phyloP scores from a whole-genome alignment of 2,888 invertebrate genomes.

The Chloromyia formosa region DNA sequence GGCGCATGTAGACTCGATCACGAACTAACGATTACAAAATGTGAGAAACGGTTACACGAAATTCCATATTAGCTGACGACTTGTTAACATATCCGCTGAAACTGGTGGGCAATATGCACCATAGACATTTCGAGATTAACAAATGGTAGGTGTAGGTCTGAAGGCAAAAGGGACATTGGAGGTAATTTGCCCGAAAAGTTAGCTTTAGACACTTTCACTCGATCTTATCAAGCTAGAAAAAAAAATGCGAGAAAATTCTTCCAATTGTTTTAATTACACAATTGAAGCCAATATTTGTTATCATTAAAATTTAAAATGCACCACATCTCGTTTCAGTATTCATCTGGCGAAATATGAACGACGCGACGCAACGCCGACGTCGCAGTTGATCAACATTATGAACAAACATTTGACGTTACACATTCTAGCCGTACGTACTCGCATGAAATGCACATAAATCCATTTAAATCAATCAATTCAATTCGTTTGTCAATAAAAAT shows the following conservation, averaged over 20 bases:
- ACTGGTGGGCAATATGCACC: conserved; percentile 9
- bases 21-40: conserved; percentile 43
- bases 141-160: conserved; percentile 1
- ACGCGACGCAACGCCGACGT: conserved; percentile 10
- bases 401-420: conserved; percentile 9
- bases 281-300: conserved; percentile 2
- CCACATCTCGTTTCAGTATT: not conserved
- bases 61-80: conserved; percentile 44
- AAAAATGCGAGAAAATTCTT: not conserved
- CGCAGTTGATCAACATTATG: conserved; percentile 21
- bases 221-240: no score
- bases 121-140: conserved; percentile 7
- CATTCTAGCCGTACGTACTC: conserved; percentile 22
- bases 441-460: conserved; percentile 59
- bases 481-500: conserved; percentile 65
- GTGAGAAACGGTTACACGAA: conserved; percentile 42
- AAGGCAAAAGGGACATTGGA: not conserved
- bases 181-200: not conserved
- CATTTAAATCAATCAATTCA: conserved; percentile 66
- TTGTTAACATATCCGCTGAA: conserved; percentile 37
- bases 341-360: conserved; percentile 7
- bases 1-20: conserved; percentile 34
- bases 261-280: not conserved
- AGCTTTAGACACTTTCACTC: no score
- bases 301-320: conserved; percentile 13